Evolutionary conservation across 2,888 invertebrate genomes (phyloP).

Genomic region (Zaprionus lineosus): DNA sequence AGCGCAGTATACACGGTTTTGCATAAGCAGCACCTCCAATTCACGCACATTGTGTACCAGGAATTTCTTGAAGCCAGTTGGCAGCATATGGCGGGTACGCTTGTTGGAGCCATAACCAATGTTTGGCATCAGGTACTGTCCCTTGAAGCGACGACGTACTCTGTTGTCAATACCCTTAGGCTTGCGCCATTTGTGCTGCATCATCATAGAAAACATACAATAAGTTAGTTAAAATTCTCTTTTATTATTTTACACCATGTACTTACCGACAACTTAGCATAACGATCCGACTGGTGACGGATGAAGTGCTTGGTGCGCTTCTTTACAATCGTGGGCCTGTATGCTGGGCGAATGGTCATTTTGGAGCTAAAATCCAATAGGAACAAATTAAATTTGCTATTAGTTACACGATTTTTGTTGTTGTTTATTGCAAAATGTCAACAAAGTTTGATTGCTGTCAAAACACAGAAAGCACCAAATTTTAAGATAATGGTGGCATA

Average conservation of each 20-base stretch:
- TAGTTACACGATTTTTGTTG: constrained; percentile 6
- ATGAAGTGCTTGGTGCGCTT: constrained; percentile 99
- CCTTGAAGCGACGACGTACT: constrained; percentile 99
- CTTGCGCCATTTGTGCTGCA: constrained; percentile 98
- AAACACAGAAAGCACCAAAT: not conserved
- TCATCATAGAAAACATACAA: constrained; percentile 55
- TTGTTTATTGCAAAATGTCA: constrained; percentile 42
- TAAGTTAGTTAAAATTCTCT: constrained; percentile 4
- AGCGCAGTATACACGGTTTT: constrained; percentile 97
- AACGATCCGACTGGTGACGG: constrained; percentile 99
- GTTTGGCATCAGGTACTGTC: constrained; percentile 99
- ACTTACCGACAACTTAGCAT: constrained; percentile 95
- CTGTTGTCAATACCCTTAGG: constrained; percentile 99
- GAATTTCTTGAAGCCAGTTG: constrained; percentile 98
- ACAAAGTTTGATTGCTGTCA: constrained; percentile 43
- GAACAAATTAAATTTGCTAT: constrained; percentile 14
- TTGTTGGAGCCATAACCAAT: constrained; percentile 99
- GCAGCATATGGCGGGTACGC: constrained; percentile 97
- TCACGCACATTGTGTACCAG: constrained; percentile 95
- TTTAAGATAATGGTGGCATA: constrained; percentile 41
- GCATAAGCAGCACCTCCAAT: constrained; percentile 99
- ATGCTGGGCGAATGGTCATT: constrained; percentile 95
- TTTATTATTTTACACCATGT: no score
- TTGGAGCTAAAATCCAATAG: constrained; percentile 83
- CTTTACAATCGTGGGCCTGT: constrained; percentile 95